Conservation (phyloP, 2,113 vertebrate species). For the Ceyx margarethae region DNA sequence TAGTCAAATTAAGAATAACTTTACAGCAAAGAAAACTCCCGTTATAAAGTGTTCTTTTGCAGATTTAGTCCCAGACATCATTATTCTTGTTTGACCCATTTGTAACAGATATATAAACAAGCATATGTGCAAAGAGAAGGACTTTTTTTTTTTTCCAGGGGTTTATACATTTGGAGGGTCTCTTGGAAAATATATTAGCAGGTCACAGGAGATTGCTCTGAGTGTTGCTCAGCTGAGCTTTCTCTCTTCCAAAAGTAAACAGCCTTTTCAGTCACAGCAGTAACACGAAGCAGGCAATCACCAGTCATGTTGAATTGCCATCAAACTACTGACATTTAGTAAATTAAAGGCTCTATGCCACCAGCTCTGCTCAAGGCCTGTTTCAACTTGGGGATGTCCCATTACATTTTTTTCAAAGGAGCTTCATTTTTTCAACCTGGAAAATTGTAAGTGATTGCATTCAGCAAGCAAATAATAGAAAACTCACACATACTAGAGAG, state of each 20-base stretch:
- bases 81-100: not conserved
- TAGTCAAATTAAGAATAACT: not conserved
- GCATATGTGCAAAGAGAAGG: accelerated
- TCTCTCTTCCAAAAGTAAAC: slow-evolving; percentile 63
- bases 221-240: slow-evolving; percentile 42
- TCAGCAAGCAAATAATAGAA: slow-evolving; percentile 62
- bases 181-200: not conserved
- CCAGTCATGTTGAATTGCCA: slow-evolving; percentile 70
- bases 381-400: slow-evolving; percentile 71
- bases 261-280: slow-evolving; percentile 51
- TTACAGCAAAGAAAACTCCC: not conserved
- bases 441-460: slow-evolving; percentile 70
- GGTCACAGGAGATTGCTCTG: slow-evolving; percentile 4
- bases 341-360: slow-evolving; percentile 71
- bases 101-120: not conserved
- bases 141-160: not conserved
- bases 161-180: not conserved
- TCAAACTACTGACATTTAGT: slow-evolving; percentile 70
- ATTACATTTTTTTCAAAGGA: slow-evolving; percentile 64
- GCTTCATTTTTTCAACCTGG: slow-evolving; percentile 61
- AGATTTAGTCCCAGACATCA: not conserved
- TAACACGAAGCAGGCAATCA: slow-evolving; percentile 64
- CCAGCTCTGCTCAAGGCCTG: slow-evolving; percentile 44
- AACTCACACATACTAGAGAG: slow-evolving; percentile 24
- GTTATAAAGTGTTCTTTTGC: not conserved